phyloP scores from a whole-genome alignment of 2,888 invertebrate species.

The Philonicus albiceps region DNA sequence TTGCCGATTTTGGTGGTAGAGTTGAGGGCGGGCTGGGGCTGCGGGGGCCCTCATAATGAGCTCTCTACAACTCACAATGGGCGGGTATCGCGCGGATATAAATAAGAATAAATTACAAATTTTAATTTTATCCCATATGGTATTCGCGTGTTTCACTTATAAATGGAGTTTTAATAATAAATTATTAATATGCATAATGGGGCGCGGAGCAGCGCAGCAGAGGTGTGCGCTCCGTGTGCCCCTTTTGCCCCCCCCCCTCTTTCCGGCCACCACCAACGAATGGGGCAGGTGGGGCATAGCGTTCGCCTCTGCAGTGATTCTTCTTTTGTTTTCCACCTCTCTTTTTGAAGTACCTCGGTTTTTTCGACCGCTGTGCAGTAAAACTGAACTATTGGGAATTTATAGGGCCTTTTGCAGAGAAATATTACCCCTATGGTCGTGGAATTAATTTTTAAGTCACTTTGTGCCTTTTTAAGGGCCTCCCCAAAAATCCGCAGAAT shows the following conservation, averaged over 20 bases:
- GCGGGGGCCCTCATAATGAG: conserved; percentile 11
- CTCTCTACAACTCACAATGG: conserved; percentile 34
- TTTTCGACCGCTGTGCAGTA: background rate
- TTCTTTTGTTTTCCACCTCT: background rate
- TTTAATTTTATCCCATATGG: conserved; percentile 46
- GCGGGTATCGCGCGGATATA: conserved; percentile 43
- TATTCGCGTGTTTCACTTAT: conserved; percentile 46
- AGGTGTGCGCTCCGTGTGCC: background rate
- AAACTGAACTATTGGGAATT: background rate
- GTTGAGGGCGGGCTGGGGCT: background rate
- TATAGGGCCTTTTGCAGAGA: background rate
- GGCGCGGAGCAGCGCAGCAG: conserved; percentile 21
- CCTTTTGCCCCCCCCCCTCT: too few relatives aligned
- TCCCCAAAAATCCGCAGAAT: background rate
- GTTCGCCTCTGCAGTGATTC: conserved; percentile 10
- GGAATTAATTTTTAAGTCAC: background rate
- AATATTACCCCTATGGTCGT: background rate
- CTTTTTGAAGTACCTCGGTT: background rate
- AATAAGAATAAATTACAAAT: conserved; percentile 47
- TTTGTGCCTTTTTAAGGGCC: background rate
- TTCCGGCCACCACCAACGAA: background rate
- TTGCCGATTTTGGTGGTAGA: conserved; percentile 8
- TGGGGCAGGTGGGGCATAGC: background rate
- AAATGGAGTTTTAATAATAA: conserved; percentile 48
- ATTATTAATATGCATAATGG: conserved; percentile 48